phyloP scores from a whole-genome alignment of 2,113 vertebrate species.

The Chascanopsetta lugubris region DNA sequence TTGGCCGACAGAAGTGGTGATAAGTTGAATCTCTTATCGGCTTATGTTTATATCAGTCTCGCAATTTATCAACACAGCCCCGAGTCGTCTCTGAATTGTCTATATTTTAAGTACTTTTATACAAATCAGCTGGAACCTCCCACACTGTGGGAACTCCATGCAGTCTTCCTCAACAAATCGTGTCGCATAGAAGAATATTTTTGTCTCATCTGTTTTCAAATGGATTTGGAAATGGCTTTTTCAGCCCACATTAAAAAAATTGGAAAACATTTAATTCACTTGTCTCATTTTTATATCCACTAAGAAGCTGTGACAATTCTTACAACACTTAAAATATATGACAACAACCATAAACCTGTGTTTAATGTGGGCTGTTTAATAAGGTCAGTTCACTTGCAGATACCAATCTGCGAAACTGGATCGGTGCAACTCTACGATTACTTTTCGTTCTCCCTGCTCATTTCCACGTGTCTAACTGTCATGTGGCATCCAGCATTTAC shows the following conservation, averaged over 20 bases:
- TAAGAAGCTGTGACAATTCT: background rate
- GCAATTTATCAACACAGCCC: too few relatives aligned
- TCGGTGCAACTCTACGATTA: background rate
- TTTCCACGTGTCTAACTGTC: background rate
- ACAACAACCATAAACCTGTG: background rate
- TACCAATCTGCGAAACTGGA: background rate
- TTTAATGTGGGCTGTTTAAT: background rate
- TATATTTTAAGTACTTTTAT: too few relatives aligned
- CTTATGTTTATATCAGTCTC: too few relatives aligned
- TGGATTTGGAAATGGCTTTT: too few relatives aligned
- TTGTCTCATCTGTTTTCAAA: too few relatives aligned
- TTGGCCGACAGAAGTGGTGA: too few relatives aligned
- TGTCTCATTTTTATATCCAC: background rate
- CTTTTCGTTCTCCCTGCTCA: background rate
- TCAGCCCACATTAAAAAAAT: background rate
- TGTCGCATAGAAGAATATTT: too few relatives aligned
- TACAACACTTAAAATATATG: background rate
- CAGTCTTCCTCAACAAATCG: too few relatives aligned
- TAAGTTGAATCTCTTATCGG: too few relatives aligned
- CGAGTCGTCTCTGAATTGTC: too few relatives aligned
- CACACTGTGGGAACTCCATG: too few relatives aligned
- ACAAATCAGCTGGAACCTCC: too few relatives aligned
- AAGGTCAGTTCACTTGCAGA: background rate
- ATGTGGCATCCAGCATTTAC: conserved; percentile 1
- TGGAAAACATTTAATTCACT: background rate